Conservation (phyloP, 2,113 vertebrate genomes). For the Sylvicapra grimmia region DNA sequence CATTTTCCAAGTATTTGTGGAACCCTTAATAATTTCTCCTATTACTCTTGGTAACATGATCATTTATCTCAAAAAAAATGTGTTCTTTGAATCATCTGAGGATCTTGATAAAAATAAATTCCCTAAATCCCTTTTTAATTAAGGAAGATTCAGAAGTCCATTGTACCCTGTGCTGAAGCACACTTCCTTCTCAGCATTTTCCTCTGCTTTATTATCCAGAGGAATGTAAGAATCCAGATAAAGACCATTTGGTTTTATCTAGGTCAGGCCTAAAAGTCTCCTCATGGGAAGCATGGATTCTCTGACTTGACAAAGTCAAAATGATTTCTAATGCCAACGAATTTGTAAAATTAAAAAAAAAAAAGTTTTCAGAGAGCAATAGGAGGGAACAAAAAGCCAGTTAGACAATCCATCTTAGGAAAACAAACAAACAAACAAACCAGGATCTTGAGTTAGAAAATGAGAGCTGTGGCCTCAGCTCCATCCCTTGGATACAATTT, state of each 20-base stretch:
- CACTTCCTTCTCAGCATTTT: slow-evolving; percentile 56
- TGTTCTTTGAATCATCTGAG: slow-evolving; percentile 55
- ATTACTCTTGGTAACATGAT: slow-evolving; percentile 59
- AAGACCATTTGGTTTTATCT: slow-evolving; percentile 48
- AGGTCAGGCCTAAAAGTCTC: slow-evolving; percentile 28
- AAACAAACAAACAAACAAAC: neutral
- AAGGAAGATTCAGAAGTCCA: slow-evolving; percentile 66
- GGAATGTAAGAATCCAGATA: slow-evolving; percentile 34
- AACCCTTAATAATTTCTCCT: slow-evolving; percentile 55
- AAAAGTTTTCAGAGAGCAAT: neutral
- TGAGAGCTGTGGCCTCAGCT: neutral
- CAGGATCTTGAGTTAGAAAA: neutral
- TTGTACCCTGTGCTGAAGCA: slow-evolving; percentile 47
- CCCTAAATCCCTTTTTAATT: slow-evolving; percentile 81
- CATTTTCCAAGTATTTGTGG: slow-evolving; percentile 59
- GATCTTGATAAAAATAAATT: slow-evolving; percentile 74
- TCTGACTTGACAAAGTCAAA: slow-evolving; percentile 9
- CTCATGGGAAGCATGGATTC: slow-evolving; percentile 33
- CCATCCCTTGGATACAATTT: neutral
- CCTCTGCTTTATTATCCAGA: slow-evolving; percentile 1
- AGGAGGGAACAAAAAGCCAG: neutral
- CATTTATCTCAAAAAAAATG: slow-evolving; percentile 58
- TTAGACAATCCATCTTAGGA: neutral
- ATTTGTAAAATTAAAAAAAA: slow-evolving; percentile 37
- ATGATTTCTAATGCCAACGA: neutral